Evolutionary conservation across 2,888 invertebrate species (phyloP).

Genomic region (Limulus polyphemus): DNA sequence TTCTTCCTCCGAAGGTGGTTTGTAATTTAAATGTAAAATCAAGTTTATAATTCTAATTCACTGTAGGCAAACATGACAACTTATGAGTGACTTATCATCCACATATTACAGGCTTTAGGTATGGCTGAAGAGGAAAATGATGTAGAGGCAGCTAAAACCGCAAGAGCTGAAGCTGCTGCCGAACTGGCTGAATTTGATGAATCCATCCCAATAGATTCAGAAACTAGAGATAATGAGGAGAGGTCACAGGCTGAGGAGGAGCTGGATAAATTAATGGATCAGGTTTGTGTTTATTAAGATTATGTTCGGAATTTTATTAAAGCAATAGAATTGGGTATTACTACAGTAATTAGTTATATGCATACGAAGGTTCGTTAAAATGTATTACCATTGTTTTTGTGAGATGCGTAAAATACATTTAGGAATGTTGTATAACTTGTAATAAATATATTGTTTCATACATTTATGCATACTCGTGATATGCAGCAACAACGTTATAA

Average conservation of each 20-base stretch:
- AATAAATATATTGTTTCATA: no score
- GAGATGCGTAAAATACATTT: no score
- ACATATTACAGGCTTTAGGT: constrained; percentile 52
- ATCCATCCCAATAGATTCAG: constrained; percentile 52
- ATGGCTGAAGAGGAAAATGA: constrained; percentile 92
- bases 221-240: constrained; percentile 31
- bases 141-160: constrained; percentile 75
- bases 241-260: constrained; percentile 37
- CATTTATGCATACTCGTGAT: no score
- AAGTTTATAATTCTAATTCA: background rate
- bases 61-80: background rate
- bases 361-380: no score
- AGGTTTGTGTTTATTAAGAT: constrained; percentile 34
- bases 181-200: constrained; percentile 94
- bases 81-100: no score
- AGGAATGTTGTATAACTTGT: no score
- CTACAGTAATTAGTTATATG: no score
- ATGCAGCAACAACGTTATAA: no score
- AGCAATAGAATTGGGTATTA: no score
- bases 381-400: no score
- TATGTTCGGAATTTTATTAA: background rate
- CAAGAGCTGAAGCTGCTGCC: constrained; percentile 75
- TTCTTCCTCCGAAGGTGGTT: no score
- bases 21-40: no score
- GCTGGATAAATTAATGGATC: constrained; percentile 37